phyloP scores from a whole-genome alignment of 2,888 invertebrate species.

The Meloe dianella region DNA sequence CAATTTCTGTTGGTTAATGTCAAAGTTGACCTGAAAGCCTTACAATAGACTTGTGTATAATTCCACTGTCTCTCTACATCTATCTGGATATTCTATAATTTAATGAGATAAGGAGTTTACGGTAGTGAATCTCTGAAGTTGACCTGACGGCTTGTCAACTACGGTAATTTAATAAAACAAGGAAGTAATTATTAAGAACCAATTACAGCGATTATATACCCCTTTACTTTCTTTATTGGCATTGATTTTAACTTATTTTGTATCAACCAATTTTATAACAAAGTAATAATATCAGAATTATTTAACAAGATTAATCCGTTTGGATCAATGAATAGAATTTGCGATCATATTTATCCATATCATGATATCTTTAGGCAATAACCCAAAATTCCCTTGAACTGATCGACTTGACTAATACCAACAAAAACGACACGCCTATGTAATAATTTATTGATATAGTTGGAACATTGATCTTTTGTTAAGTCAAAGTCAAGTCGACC shows the following conservation, averaged over 20 bases:
- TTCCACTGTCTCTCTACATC: not conserved
- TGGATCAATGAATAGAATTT: too few relatives aligned
- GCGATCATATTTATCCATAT: too few relatives aligned
- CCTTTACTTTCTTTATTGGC: slow-evolving; percentile 14
- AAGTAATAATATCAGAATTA: slow-evolving; percentile 18
- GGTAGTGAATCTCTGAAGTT: slow-evolving; percentile 25
- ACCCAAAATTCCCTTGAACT: too few relatives aligned
- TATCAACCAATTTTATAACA: slow-evolving; percentile 18
- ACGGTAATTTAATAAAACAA: slow-evolving; percentile 26
- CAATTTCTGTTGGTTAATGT: slow-evolving; percentile 20
- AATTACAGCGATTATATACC: slow-evolving; percentile 22
- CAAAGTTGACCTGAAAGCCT: slow-evolving; percentile 32
- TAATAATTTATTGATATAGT: too few relatives aligned
- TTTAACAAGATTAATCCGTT: not conserved
- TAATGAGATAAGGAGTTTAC: slow-evolving; percentile 36
- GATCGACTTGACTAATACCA: too few relatives aligned
- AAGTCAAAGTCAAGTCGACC: too few relatives aligned
- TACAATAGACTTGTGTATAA: slow-evolving; percentile 14
- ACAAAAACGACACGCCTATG: too few relatives aligned
- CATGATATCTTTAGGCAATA: too few relatives aligned
- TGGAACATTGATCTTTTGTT: too few relatives aligned
- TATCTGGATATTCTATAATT: slow-evolving; percentile 11
- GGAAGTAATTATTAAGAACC: slow-evolving; percentile 19
- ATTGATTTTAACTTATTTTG: slow-evolving; percentile 11
- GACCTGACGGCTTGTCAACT: slow-evolving; percentile 25